These are phyloP conservation scores for Ibycter americanus DNA, from an alignment of 2,797 vertebrate genomes.

Conservation along the genomic window DNA sequence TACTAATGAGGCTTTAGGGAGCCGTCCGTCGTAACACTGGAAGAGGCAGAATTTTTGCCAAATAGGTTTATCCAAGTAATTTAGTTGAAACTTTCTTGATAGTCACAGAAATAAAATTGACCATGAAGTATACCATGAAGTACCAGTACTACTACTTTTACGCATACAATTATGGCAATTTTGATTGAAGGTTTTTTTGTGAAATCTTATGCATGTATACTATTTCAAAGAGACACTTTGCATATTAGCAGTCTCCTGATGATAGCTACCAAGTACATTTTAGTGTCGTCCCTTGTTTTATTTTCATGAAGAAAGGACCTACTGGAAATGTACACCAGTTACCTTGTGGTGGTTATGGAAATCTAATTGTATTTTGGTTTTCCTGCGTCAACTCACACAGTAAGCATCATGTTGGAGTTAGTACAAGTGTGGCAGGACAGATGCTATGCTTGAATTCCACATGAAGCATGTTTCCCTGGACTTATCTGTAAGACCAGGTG, in stretches of 20 bases:
- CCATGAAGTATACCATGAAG: not conserved
- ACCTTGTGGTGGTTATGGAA: not conserved
- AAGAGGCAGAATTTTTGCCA: not conserved
- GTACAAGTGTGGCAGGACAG: not conserved
- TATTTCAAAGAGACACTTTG: not conserved
- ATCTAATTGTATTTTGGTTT: not conserved
- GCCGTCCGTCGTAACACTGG: not conserved
- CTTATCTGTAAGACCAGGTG: not conserved
- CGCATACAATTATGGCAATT: not conserved
- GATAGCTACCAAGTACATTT: not conserved
- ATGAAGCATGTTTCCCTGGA: not conserved
- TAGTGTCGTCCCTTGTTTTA: not conserved
- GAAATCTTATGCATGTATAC: not conserved
- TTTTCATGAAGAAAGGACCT: not conserved
- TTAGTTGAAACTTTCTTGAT: not conserved
- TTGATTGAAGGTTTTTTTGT: not conserved
- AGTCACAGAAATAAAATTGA: not conserved
- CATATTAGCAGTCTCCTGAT: not conserved
- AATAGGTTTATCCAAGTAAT: not conserved
- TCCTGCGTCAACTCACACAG: accelerated
- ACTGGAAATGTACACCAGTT: not conserved
- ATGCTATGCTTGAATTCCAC: not conserved
- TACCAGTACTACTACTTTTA: not conserved
- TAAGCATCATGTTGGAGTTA: not conserved
- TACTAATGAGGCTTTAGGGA: not conserved